These are phyloP conservation scores for Aricia artaxerxes DNA, from an alignment of 2,888 invertebrate genomes.

Conservation along the genomic window DNA sequence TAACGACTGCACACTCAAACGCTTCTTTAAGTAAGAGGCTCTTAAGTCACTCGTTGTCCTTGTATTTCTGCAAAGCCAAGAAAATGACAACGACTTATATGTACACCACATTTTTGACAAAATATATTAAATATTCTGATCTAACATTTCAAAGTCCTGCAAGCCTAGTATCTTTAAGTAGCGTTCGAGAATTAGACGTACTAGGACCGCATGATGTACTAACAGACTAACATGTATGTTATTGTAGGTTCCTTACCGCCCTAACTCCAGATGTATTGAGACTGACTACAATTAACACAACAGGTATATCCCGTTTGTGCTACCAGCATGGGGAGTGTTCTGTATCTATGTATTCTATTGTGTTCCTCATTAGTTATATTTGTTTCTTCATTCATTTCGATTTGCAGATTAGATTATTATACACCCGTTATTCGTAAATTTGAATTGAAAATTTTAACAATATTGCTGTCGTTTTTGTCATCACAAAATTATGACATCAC, in stretches of 20 bases:
- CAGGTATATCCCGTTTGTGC: slow-evolving; percentile 70
- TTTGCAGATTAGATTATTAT: background rate
- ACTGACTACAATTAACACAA: slow-evolving; percentile 78
- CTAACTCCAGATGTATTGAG: slow-evolving; percentile 79
- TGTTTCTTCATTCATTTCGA: background rate
- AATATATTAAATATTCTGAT: background rate
- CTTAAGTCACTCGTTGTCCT: background rate
- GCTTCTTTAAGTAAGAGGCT: background rate
- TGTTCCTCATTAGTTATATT: slow-evolving; percentile 33
- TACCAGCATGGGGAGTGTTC: slow-evolving; percentile 70
- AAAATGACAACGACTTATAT: background rate
- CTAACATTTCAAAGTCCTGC: background rate
- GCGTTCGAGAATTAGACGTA: background rate
- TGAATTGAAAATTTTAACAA: background rate
- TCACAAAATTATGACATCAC: too few species aligned
- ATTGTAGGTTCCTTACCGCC: slow-evolving; percentile 78
- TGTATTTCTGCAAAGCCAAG: background rate
- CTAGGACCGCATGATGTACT: slow-evolving; percentile 36
- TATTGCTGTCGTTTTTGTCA: background rate
- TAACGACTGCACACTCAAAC: slow-evolving; percentile 40
- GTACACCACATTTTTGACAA: background rate
- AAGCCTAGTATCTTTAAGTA: background rate
- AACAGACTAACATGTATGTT: slow-evolving; percentile 48
- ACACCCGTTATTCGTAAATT: background rate
- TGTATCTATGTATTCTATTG: slow-evolving; percentile 51